A percentile compares a stretch with the other conserved stretches of the same genome.
These are phyloP conservation scores for Nestor notabilis DNA, from an alignment of 2,113 vertebrate genomes.

Conservation along the genomic window DNA sequence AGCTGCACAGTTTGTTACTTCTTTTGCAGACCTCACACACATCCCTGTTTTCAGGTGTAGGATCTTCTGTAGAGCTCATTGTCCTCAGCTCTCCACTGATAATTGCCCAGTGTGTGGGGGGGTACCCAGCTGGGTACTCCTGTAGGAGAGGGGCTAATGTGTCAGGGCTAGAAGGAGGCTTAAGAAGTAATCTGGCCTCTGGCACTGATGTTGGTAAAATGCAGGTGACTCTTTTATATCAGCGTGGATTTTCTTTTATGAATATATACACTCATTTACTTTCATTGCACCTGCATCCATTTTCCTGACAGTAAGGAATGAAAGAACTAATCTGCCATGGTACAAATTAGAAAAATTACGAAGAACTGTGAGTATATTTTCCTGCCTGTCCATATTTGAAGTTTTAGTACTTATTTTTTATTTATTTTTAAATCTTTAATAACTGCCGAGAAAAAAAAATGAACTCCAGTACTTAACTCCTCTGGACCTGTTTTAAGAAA, in stretches of 20 bases:
- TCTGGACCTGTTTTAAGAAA: neutral
- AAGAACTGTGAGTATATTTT: neutral
- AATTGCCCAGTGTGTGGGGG: accelerated
- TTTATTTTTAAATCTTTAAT: neutral
- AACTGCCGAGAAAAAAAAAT: neutral
- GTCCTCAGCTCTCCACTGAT: neutral
- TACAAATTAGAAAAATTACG: neutral
- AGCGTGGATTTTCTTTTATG: neutral
- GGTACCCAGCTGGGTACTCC: neutral
- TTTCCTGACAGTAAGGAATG: neutral
- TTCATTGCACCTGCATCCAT: neutral
- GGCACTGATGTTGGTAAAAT: neutral
- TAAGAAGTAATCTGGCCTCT: neutral
- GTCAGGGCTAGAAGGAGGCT: neutral
- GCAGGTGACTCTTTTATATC: neutral
- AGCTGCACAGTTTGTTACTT: neutral
- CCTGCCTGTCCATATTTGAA: neutral
- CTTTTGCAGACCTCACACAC: neutral
- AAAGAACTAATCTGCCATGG: neutral
- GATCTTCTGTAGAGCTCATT: neutral
- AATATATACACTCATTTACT: neutral
- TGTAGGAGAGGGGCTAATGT: neutral
- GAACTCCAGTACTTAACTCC: neutral
- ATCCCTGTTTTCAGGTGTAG: neutral
- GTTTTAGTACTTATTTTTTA: neutral